Percentiles rank a stretch among this genome's conserved stretches.
Conservation (phyloP, 1,140 invertebrate genomes). For the Araneus ventricosus region DNA sequence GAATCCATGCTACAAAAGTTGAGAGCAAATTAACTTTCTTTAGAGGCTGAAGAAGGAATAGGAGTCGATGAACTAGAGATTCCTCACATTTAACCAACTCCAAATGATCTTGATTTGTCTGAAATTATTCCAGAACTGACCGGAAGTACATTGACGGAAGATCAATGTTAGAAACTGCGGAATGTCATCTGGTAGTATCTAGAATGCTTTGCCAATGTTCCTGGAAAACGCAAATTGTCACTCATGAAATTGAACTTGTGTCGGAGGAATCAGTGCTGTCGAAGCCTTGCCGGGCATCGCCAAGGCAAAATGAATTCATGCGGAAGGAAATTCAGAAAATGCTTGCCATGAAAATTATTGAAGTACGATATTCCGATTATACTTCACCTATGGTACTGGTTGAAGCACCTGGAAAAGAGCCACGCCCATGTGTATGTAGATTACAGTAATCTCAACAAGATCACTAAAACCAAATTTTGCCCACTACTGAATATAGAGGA, state of each 20-base stretch:
- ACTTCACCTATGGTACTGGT: conserved; percentile 47
- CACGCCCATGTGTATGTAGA: conserved; percentile 25
- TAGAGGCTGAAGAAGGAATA: neutral
- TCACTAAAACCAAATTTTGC: neutral
- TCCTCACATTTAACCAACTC: neutral
- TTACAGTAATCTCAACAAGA: conserved; percentile 2
- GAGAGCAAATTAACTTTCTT: neutral
- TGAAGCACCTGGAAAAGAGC: conserved; percentile 27
- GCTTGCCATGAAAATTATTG: conserved; percentile 42
- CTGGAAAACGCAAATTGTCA: conserved; percentile 10
- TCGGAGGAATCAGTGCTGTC: neutral
- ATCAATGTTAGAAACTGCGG: neutral
- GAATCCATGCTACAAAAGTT: conserved; percentile 20
- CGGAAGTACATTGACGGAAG: neutral
- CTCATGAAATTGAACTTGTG: conserved; percentile 29
- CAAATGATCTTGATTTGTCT: neutral
- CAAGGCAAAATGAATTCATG: conserved; percentile 46
- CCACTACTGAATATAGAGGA: conserved; percentile 39
- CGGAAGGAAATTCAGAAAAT: conserved; percentile 48
- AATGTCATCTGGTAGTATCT: neutral
- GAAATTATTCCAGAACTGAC: neutral
- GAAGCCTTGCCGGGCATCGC: neutral
- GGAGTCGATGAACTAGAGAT: conserved; percentile 12
- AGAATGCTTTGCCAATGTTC: conserved; percentile 36
- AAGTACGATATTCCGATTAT: conserved; percentile 43